Conservation (phyloP, 2,113 vertebrate genomes). For the Phalacrocorax pelagicus region DNA sequence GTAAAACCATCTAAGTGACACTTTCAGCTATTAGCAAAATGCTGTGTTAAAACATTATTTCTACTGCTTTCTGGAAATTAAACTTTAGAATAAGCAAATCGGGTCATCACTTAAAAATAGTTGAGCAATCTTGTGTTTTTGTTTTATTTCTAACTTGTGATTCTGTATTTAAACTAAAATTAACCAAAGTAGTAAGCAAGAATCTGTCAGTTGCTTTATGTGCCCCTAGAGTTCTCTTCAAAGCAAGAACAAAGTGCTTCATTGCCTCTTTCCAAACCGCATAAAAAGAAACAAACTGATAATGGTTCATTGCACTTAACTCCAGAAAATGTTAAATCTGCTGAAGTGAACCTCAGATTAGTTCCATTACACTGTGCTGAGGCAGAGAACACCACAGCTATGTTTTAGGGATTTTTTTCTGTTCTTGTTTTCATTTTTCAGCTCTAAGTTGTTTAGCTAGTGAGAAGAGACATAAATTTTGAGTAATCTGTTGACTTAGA, state of each 20-base stretch:
- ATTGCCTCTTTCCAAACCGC: background rate
- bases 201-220: background rate
- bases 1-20: background rate
- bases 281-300: slow-evolving; percentile 30
- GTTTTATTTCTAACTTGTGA: background rate
- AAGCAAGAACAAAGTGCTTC: slow-evolving; percentile 30
- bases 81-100: background rate
- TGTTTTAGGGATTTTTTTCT: background rate
- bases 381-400: background rate
- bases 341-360: slow-evolving; percentile 29
- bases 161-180: slow-evolving; percentile 8
- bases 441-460: background rate
- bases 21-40: background rate
- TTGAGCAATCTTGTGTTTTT: background rate
- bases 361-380: background rate
- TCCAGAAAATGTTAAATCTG: slow-evolving; percentile 17
- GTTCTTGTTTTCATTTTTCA: background rate
- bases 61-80: background rate
- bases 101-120: background rate
- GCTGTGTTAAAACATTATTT: background rate
- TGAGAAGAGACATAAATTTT: background rate
- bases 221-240: background rate
- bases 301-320: slow-evolving; percentile 36
- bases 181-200: background rate
- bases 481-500: background rate